phyloP scores from a whole-genome alignment of 2,113 vertebrate genomes.

The zebrafish (Danio rerio) region DNA sequence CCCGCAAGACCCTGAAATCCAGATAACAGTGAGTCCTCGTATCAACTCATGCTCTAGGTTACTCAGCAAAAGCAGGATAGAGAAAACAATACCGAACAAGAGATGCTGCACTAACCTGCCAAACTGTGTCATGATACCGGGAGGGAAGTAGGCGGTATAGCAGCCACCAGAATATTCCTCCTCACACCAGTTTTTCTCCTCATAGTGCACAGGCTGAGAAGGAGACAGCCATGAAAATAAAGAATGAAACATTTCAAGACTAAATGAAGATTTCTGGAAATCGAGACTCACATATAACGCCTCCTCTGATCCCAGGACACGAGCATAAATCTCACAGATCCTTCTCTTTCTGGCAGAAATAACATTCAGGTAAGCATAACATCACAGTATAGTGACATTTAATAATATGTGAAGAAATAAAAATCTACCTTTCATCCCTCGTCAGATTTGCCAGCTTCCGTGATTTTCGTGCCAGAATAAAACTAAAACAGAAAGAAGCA shows the following conservation, averaged over 20 bases:
- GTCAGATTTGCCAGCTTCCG: constrained; percentile 84
- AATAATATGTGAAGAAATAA: constrained; percentile 31
- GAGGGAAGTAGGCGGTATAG: constrained; percentile 94
- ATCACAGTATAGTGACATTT: background rate
- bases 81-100: background rate
- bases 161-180: constrained; percentile 97
- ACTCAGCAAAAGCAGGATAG: background rate
- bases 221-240: background rate
- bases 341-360: constrained; percentile 77
- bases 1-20: constrained; percentile 83
- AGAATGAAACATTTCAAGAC: background rate
- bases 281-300: constrained; percentile 87
- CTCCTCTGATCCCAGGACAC: constrained; percentile 86
- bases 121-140: constrained; percentile 93
- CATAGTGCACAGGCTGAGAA: constrained; percentile 90
- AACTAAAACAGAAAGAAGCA: constrained; percentile 75
- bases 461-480: constrained; percentile 91
- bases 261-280: background rate
- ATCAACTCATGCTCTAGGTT: background rate
- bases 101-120: constrained; percentile 80
- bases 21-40: background rate
- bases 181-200: constrained; percentile 99
- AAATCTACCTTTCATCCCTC: constrained; percentile 89
- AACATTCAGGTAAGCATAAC: constrained; percentile 2
- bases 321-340: constrained; percentile 93